These are phyloP conservation scores for Cisticola juncidis DNA, from an alignment of 2,113 vertebrate genomes.

Conservation along the genomic window DNA sequence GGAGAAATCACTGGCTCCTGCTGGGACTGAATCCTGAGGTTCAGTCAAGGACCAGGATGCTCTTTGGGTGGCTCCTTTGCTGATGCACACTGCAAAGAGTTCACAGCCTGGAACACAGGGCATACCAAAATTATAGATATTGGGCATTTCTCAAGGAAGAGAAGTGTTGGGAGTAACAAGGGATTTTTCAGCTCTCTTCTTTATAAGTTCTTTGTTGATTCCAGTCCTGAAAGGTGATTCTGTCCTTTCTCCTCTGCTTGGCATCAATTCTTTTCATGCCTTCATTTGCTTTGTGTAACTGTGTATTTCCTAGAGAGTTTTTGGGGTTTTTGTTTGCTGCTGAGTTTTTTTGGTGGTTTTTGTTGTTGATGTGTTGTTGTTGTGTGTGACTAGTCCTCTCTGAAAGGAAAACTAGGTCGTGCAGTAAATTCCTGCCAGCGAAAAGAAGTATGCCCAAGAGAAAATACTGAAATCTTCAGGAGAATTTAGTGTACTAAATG, in stretches of 20 bases:
- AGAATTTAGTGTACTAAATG: conserved; percentile 21
- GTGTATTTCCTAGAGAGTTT: conserved; percentile 31
- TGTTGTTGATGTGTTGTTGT: background rate
- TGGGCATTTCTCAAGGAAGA: background rate
- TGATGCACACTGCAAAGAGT: background rate
- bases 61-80: background rate
- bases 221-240: background rate
- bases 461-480: background rate
- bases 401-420: conserved; percentile 14
- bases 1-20: background rate
- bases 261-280: background rate
- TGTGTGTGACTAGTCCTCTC: conserved; percentile 34
- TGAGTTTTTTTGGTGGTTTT: background rate
- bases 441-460: conserved; percentile 22
- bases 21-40: background rate
- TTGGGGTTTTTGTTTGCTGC: background rate
- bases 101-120: background rate
- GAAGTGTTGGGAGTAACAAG: background rate
- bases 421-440: conserved; percentile 25
- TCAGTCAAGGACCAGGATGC: background rate
- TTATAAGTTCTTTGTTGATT: background rate
- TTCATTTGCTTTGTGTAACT: background rate
- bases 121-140: rapidly evolving
- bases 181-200: background rate
- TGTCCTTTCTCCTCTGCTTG: background rate